Conservation (phyloP, 2,113 vertebrate species). For the Gallinago undulata region DNA sequence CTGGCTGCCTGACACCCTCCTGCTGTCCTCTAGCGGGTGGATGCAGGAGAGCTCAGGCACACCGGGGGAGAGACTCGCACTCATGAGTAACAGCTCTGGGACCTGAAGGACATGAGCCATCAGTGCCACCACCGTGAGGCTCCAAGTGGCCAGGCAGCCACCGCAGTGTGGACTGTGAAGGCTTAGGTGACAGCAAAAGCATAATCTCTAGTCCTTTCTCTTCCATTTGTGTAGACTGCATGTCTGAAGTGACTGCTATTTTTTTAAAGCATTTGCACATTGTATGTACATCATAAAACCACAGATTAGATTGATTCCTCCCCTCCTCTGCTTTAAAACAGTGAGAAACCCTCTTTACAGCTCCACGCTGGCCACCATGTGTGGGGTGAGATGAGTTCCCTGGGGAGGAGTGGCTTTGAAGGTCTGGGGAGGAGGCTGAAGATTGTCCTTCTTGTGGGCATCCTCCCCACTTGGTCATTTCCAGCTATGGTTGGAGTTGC, state of each 20-base stretch:
- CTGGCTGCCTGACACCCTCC: fast-evolving
- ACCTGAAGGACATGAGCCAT: background rate
- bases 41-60: background rate
- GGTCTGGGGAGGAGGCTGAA: background rate
- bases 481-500: background rate
- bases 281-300: background rate
- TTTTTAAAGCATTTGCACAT: background rate
- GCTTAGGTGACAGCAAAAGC: fast-evolving
- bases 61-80: fast-evolving
- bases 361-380: fast-evolving
- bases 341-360: background rate
- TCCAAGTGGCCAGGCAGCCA: background rate
- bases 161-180: fast-evolving
- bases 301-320: background rate
- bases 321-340: background rate
- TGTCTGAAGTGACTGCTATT: fast-evolving
- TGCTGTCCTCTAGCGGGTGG: background rate
- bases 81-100: too few relatives aligned
- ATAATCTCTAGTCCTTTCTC: background rate
- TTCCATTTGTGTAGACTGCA: fast-evolving
- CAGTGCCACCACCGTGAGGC: background rate
- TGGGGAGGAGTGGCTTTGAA: background rate
- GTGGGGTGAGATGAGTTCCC: background rate
- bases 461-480: background rate
- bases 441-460: too few relatives aligned